Evolutionary conservation across 2,888 invertebrate genomes (phyloP).

Genomic region (Noctua janthina): DNA sequence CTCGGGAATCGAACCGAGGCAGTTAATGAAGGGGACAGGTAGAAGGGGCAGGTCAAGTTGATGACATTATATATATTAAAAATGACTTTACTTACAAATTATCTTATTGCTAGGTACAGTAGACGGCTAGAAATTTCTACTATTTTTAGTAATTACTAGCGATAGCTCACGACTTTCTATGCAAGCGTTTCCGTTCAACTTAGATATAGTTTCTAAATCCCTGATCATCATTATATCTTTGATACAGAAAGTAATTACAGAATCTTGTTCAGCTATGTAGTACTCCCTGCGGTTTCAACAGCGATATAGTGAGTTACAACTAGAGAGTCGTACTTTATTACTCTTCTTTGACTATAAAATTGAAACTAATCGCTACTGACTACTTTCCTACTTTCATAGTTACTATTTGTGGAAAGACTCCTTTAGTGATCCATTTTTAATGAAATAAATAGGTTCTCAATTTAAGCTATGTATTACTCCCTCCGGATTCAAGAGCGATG

Average conservation of each 20-base stretch:
- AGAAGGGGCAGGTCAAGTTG: neutral
- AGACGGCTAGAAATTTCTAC: neutral
- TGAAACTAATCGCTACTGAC: neutral
- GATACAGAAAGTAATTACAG: conserved; percentile 48
- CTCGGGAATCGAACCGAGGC: too few species aligned
- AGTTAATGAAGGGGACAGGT: too few species aligned
- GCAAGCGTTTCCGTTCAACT: conserved; percentile 50
- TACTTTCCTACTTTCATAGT: conserved; percentile 18
- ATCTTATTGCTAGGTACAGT: neutral
- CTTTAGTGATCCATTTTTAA: conserved; percentile 4
- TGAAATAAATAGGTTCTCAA: neutral
- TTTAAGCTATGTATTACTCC: conserved; percentile 21
- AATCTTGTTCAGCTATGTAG: conserved; percentile 22
- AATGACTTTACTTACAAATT: too few species aligned
- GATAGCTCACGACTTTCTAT: conserved; percentile 44
- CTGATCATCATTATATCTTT: conserved; percentile 42
- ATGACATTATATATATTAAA: neutral
- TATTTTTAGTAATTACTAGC: neutral
- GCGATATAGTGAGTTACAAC: conserved; percentile 24
- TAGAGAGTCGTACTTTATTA: conserved; percentile 52
- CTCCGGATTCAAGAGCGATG: conserved; percentile 24
- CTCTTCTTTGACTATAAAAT: conserved; percentile 25
- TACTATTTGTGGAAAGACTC: conserved; percentile 7
- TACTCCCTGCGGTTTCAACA: conserved; percentile 38
- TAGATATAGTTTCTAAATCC: conserved; percentile 40